Evolutionary conservation across 2,888 invertebrate species (phyloP).

Genomic region (Beris morrisii): DNA sequence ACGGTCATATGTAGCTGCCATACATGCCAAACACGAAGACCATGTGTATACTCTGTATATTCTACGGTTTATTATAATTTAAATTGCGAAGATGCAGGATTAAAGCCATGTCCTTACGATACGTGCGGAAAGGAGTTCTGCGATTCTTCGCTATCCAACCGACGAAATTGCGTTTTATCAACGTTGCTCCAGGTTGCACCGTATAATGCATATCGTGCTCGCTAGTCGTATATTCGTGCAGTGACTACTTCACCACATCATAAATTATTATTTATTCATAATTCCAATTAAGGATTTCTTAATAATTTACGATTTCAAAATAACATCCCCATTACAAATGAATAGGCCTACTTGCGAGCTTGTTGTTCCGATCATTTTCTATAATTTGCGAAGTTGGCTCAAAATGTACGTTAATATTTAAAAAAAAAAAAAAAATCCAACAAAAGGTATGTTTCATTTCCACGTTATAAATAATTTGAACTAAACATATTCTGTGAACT

Average conservation of each 20-base stretch:
- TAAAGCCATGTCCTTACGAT: conserved; percentile 12
- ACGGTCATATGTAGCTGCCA: not conserved
- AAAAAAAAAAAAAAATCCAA: no score
- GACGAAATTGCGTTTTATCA: conserved; percentile 28
- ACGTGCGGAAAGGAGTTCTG: not conserved
- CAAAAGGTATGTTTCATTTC: no score
- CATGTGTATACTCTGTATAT: not conserved
- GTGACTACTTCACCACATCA: conserved; percentile 14
- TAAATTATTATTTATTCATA: conserved; percentile 36
- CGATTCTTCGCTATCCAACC: conserved; percentile 1
- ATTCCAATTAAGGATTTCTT: conserved; percentile 34
- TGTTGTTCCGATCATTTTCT: no score
- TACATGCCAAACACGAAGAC: conserved; percentile 1
- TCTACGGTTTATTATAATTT: conserved; percentile 20
- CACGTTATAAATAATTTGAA: no score
- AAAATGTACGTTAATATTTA: not conserved
- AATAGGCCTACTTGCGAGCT: no score
- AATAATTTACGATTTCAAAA: conserved; percentile 23
- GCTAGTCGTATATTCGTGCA: conserved; percentile 17
- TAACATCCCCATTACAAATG: not conserved
- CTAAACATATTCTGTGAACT: no score
- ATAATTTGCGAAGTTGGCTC: not conserved
- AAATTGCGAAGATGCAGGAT: conserved; percentile 20
- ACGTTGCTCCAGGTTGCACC: not conserved
- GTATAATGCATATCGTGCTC: conserved; percentile 29